Conservation (phyloP, 2,113 vertebrate species). For the Poeciliopsis turrubarensis region DNA sequence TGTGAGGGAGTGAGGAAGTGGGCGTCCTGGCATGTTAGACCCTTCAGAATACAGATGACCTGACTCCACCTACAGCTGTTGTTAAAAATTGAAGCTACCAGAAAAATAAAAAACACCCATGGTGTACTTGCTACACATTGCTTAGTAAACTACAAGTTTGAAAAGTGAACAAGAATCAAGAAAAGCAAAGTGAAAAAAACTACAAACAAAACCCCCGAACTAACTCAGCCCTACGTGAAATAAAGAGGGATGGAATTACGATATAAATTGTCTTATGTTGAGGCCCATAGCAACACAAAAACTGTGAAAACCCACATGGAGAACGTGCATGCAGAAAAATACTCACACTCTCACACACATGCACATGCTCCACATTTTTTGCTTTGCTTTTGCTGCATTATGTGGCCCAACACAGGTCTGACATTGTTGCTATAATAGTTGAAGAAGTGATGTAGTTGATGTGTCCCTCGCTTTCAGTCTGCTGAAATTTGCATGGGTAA, state of each 20-base stretch:
- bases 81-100: not conserved
- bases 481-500: not conserved
- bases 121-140: too few relatives aligned
- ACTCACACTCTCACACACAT: not conserved
- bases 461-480: not conserved
- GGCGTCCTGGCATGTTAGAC: not conserved
- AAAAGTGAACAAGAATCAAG: too few relatives aligned
- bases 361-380: too few relatives aligned
- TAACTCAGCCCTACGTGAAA: too few relatives aligned
- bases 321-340: not conserved
- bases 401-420: too few relatives aligned
- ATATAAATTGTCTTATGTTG: not conserved
- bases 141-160: too few relatives aligned
- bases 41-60: not conserved
- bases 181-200: too few relatives aligned
- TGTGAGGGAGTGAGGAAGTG: constrained; percentile 3
- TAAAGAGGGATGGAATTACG: too few relatives aligned
- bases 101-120: not conserved
- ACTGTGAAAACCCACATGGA: not conserved
- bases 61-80: not conserved
- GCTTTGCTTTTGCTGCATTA: not conserved
- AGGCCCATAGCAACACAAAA: too few relatives aligned
- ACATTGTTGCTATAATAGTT: not conserved
- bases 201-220: too few relatives aligned
- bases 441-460: not conserved